Conservation (phyloP, 2,888 invertebrate genomes). For the Noctua pronuba region DNA sequence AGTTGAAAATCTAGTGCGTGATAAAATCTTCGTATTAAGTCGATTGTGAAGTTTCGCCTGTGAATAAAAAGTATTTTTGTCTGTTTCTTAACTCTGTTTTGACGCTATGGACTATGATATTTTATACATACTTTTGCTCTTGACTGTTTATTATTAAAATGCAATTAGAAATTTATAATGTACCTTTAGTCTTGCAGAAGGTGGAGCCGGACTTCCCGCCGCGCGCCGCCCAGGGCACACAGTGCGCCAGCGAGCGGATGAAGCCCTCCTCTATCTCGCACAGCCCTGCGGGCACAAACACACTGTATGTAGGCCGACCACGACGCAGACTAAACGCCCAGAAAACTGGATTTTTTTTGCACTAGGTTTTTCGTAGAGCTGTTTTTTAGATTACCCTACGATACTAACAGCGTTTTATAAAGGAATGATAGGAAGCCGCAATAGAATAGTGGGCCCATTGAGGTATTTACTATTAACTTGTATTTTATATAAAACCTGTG, state of each 20-base stretch:
- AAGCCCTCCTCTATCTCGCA: constrained; percentile 91
- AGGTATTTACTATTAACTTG: not conserved
- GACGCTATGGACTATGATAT: not conserved
- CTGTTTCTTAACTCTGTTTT: not conserved
- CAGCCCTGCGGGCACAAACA: constrained; percentile 73
- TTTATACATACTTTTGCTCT: not conserved
- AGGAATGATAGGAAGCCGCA: not conserved
- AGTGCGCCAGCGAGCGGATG: constrained; percentile 96
- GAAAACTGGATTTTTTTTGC: not conserved
- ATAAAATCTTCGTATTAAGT: not conserved
- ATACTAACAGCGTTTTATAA: not conserved
- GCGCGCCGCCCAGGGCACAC: constrained; percentile 97
- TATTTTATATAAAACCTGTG: not conserved
- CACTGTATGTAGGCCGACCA: not conserved
- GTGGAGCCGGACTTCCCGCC: constrained; percentile 99
- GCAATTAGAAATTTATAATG: not conserved
- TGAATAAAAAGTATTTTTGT: not conserved
- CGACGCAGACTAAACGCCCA: not conserved
- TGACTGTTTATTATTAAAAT: not conserved
- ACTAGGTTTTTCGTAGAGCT: not conserved
- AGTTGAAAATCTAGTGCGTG: not conserved
- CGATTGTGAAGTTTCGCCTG: not conserved
- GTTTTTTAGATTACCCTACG: too few relatives aligned
- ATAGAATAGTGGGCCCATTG: not conserved
- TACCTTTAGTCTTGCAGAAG: constrained; percentile 98